phyloP scores from a whole-genome alignment of 2,888 invertebrate genomes.

The Tiphia femorata region DNA sequence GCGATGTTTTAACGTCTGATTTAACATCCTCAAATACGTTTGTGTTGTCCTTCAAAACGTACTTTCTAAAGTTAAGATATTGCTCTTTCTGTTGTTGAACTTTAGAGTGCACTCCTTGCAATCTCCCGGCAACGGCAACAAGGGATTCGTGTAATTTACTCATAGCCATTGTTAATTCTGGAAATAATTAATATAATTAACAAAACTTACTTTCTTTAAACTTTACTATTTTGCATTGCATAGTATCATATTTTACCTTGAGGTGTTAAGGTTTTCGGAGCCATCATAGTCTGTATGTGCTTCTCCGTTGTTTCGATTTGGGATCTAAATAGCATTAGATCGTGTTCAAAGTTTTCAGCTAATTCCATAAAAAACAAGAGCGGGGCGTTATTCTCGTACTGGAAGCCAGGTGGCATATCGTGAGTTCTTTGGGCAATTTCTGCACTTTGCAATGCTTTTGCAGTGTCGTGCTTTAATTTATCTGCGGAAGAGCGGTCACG shows the following conservation, averaged over 20 bases:
- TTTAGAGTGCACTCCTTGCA: slow-evolving; percentile 83
- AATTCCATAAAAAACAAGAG: slow-evolving; percentile 79
- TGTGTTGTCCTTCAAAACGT: slow-evolving; percentile 81
- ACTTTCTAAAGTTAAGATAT: slow-evolving; percentile 84
- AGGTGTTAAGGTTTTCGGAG: slow-evolving; percentile 76
- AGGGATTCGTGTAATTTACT: slow-evolving; percentile 88
- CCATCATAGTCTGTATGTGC: slow-evolving; percentile 77
- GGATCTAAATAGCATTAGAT: slow-evolving; percentile 77
- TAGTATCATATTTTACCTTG: slow-evolving; percentile 72
- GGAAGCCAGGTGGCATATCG: slow-evolving; percentile 81
- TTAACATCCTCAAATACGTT: slow-evolving; percentile 78
- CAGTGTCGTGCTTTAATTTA: slow-evolving; percentile 80
- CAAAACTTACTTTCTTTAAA: too few species aligned
- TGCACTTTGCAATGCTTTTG: slow-evolving; percentile 78
- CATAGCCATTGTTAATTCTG: slow-evolving; percentile 84
- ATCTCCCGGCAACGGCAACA: slow-evolving; percentile 87
- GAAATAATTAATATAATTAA: slow-evolving; percentile 42
- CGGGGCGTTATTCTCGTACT: slow-evolving; percentile 82
- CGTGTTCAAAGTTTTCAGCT: slow-evolving; percentile 78
- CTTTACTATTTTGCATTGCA: too few species aligned
- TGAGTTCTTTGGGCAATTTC: slow-evolving; percentile 86
- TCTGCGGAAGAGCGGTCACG: slow-evolving; percentile 74
- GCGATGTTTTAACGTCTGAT: slow-evolving; percentile 50
- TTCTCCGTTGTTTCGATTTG: slow-evolving; percentile 82
- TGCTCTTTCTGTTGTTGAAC: slow-evolving; percentile 88